Percentiles rank a stretch among this genome's conserved stretches.
phyloP scores from a whole-genome alignment of 2,888 invertebrate genomes.

The Candidula unifasciata region DNA sequence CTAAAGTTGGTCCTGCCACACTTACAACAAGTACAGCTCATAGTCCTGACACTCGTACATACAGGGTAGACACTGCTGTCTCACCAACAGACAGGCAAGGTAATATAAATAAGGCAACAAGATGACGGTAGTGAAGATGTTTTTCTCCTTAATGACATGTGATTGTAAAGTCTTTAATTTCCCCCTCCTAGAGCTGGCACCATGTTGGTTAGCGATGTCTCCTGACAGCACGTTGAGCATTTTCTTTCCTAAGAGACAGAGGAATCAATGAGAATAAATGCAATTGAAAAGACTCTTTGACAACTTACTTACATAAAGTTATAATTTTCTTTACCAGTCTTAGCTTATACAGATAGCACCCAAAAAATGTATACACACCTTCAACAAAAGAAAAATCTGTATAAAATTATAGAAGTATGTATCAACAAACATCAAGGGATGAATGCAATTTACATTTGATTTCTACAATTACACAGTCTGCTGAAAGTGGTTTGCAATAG shows the following conservation, averaged over 20 bases:
- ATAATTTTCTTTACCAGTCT: too few relatives aligned
- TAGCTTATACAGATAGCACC: too few relatives aligned
- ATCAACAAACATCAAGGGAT: too few relatives aligned
- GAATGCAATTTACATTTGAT: too few relatives aligned
- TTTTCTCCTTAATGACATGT: not conserved
- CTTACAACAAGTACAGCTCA: not conserved
- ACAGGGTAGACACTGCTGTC: not conserved
- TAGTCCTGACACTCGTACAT: not conserved
- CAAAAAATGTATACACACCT: too few relatives aligned
- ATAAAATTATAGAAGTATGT: too few relatives aligned
- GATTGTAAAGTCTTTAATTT: conserved; percentile 31
- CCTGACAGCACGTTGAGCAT: conserved; percentile 57
- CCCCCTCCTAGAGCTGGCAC: conserved; percentile 52
- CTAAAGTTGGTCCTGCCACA: not conserved
- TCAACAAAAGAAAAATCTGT: too few relatives aligned
- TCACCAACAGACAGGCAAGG: conserved; percentile 16
- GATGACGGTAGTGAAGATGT: conserved; percentile 32
- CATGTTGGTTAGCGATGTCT: conserved; percentile 53
- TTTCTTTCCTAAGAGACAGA: conserved; percentile 56
- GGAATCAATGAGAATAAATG: not conserved
- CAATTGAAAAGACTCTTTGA: not conserved
- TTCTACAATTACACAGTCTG: too few relatives aligned
- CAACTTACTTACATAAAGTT: too few relatives aligned
- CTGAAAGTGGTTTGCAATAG: too few relatives aligned
- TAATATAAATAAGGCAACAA: conserved; percentile 45